Evolutionary conservation across 2,888 invertebrate species (phyloP), one percentile per base, ranked within the genome.

Genomic region (Brenthis ino): DNA sequence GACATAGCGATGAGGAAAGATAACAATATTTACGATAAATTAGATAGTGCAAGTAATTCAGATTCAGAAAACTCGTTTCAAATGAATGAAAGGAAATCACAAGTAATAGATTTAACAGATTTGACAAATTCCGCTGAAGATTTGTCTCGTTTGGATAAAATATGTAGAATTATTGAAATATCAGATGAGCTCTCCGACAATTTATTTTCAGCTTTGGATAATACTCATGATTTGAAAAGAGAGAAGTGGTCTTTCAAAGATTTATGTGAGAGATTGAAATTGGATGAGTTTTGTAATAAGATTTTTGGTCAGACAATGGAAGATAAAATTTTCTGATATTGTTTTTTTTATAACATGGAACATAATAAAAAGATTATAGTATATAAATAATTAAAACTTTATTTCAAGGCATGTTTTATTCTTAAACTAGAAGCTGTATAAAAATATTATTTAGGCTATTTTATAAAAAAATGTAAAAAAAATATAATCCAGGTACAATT

Each of bases 141-240:
- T 74, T 75, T 93, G 58, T 79, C 79, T 1, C 84, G 86, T 11
- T 80, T 93, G 51, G 91, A 92, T 68, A 91, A 90, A 77, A 89
- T 93, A 68, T 92, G 92, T 72, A 83, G 84, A 68, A 90, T 92
- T 8, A 90, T 93, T n/a, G 92, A 93, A 79, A 91, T 92, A 70
- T 92, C 93, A 1, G 92, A 93, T 65, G 92, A 93, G 67, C 65
- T 92, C 11, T 92, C 93, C 0, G 86, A 92, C 68, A 80, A 85
- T 76, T 76, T 93, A 56, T 88, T 93, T 72, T 85, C 88, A 3
- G 73, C 77, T 16, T 77, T 92, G 6, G 79, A 86, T 63, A 76
- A 57, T 1, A 74, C 78, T 1, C 69, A 72, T 1, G 69, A 70
- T 20, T 50, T 76, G 1, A 67, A 66, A 60, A 77, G 79, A 11